Evolutionary conservation across 2,888 invertebrate species (phyloP), one percentile per base, ranked within the genome.

Genomic region (Microplitis deprimator): DNA sequence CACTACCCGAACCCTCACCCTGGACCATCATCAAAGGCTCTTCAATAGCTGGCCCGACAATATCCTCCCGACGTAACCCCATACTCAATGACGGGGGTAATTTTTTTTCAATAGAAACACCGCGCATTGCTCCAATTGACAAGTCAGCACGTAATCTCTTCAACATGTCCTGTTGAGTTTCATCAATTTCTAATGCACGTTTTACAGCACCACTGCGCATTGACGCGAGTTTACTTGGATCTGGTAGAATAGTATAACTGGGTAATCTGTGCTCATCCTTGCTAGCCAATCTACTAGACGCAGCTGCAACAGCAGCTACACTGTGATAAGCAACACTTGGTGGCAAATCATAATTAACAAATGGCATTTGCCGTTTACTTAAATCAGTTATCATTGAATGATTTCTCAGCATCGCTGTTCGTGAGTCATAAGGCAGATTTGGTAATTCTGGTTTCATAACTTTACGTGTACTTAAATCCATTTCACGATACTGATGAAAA

Each of bases 1-100:
- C 93, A 59, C 91, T 92, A 0, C 95, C 95, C 77, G 91, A 92
- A 5, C 95, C 95, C 84, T 93, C 93, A 1, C 95, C 96, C 69
- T 92, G 92, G 0, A 96, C 91, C 83, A 93, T 88, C 91, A 95
- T 92, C 5, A 94, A 90, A 20, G 95, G 94, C 85, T 96, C 96
- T 89, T 94, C 94, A 83, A 95, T 94, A 71, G 92, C 92, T 84
- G 94, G 94, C 40, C 94, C 91, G 10, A 94, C 91, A 77, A 89
- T 89, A 13, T 89, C 88, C 16, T 88, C 85, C 20, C 84, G 81
- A 86, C 88, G 87, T 38, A 85, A 84, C 7, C 75, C 82, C 41
- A 79, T 80, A 16, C 83, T 76, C 64, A 85, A 75, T 1, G 73
- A 75, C 1, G 73, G 50, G 0, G 50, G 41, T 10, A 41, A 1